Conservation (phyloP, 2,113 vertebrate species). For the Leptosomus discolor region DNA sequence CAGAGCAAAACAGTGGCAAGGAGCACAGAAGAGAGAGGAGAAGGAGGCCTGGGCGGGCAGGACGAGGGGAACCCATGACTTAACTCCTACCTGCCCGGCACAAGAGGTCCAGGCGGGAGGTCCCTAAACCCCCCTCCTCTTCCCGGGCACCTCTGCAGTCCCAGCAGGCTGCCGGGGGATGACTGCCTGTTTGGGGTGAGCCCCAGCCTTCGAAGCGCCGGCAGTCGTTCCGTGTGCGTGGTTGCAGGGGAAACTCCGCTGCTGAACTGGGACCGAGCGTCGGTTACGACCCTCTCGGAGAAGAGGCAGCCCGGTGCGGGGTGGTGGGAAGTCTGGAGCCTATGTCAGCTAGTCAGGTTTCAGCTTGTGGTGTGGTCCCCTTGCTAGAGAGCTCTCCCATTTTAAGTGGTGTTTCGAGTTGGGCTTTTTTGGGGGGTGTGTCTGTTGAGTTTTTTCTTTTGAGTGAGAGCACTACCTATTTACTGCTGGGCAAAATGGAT, state of each 20-base stretch:
- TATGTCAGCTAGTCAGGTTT: background rate
- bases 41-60: background rate
- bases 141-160: background rate
- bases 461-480: background rate
- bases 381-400: background rate
- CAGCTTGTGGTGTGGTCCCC: background rate
- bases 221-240: background rate
- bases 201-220: no score
- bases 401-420: background rate
- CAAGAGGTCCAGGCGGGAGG: background rate
- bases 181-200: no score
- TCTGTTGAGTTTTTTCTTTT: background rate
- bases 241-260: background rate
- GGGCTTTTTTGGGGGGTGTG: rapidly evolving
- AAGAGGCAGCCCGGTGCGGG: background rate
- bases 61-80: background rate
- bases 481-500: background rate
- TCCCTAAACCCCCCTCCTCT: background rate
- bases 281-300: background rate
- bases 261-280: background rate
- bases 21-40: background rate
- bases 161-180: background rate
- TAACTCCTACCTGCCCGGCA: background rate
- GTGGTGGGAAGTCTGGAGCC: background rate
- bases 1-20: background rate